These are phyloP conservation scores for Eristalis pertinax DNA, from an alignment of 2,888 invertebrate genomes.

Conservation along the genomic window DNA sequence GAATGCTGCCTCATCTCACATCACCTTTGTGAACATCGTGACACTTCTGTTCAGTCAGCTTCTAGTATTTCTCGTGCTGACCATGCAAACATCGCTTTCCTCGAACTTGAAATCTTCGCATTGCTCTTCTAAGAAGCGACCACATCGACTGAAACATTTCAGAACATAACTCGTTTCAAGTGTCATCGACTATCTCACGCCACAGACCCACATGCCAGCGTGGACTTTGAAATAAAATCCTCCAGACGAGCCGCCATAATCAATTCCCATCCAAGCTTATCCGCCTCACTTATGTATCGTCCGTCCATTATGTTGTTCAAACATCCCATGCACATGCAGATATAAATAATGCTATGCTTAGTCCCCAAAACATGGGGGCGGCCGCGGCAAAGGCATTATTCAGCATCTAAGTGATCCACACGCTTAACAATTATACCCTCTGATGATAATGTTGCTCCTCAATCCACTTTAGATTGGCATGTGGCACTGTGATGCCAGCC, in stretches of 20 bases:
- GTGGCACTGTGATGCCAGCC: conserved; percentile 39
- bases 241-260: background rate
- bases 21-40: too few relatives aligned
- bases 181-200: background rate
- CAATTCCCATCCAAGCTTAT: background rate
- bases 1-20: too few relatives aligned
- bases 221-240: background rate
- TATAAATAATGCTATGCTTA: background rate
- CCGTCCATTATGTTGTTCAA: background rate
- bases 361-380: background rate
- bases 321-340: background rate
- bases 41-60: too few relatives aligned
- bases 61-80: too few relatives aligned
- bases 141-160: too few relatives aligned
- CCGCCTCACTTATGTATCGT: background rate
- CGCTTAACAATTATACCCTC: conserved; percentile 44
- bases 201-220: background rate
- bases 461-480: conserved; percentile 50
- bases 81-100: too few relatives aligned
- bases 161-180: background rate
- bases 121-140: too few relatives aligned
- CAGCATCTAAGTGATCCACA: conserved; percentile 17
- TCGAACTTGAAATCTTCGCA: too few relatives aligned
- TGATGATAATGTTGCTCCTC: conserved; percentile 45
- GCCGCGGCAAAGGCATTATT: background rate